A percentile compares a stretch with the other conserved stretches of the same genome.
Evolutionary conservation across 2,888 invertebrate species (phyloP).

Genomic region (Oscheius onirici): DNA sequence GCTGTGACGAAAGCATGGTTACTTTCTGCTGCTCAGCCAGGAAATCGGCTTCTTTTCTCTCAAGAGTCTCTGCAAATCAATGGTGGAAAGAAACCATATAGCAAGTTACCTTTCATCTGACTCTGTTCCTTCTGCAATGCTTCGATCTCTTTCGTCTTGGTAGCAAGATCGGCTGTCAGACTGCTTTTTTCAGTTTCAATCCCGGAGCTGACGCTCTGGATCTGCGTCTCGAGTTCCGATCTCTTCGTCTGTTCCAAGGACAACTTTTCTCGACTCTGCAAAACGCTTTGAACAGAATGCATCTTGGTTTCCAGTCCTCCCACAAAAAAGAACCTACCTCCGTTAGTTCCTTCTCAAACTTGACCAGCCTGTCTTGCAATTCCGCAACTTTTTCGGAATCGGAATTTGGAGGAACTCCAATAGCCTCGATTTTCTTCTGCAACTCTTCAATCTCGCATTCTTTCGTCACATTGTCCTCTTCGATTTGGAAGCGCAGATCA

Average conservation of each 20-base stretch:
- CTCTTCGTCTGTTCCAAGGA: too few relatives aligned
- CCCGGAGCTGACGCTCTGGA: too few relatives aligned
- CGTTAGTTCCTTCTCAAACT: background rate
- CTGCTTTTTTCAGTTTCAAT: too few relatives aligned
- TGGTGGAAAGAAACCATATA: background rate
- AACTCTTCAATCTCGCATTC: conserved; percentile 30
- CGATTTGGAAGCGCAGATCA: conserved; percentile 36
- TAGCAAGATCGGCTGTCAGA: too few relatives aligned
- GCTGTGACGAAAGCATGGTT: background rate
- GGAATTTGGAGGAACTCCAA: background rate
- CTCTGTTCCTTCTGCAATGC: background rate
- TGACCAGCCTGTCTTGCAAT: background rate
- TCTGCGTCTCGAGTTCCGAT: too few relatives aligned
- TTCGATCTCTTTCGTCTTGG: too few relatives aligned
- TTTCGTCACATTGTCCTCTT: conserved; percentile 36
- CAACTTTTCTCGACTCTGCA: too few relatives aligned
- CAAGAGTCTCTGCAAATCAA: background rate
- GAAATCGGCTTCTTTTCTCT: background rate
- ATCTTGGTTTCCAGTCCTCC: too few relatives aligned
- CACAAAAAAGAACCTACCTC: background rate
- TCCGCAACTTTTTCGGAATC: background rate
- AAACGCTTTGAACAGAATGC: too few relatives aligned
- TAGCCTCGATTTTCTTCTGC: conserved; percentile 12
- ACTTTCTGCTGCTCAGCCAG: background rate
- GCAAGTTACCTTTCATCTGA: background rate